Percentiles rank a stretch among this genome's conserved stretches.
Evolutionary conservation across 2,888 invertebrate species (phyloP).

Genomic region (Physocephala rufipes): DNA sequence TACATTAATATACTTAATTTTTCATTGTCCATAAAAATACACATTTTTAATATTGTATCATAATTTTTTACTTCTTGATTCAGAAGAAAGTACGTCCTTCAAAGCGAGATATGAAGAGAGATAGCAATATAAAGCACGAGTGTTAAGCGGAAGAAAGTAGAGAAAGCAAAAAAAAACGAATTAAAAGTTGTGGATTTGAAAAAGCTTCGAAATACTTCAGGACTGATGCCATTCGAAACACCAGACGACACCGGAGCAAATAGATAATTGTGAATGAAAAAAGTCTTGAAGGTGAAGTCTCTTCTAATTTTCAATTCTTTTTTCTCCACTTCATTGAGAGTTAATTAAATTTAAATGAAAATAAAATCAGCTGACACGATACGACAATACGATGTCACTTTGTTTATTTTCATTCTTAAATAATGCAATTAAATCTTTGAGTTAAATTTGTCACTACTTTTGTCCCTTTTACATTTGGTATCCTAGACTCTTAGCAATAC

Average conservation of each 20-base stretch:
- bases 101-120: background rate
- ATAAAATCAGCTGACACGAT: background rate
- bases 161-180: background rate
- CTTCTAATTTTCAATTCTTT: background rate
- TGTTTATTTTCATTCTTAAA: constrained; percentile 28
- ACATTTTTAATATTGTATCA: no score
- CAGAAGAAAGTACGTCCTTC: no score
- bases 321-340: background rate
- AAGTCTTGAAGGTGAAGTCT: background rate
- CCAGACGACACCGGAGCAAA: background rate
- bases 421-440: constrained; percentile 32
- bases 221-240: background rate
- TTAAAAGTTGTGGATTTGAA: background rate
- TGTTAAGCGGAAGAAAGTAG: background rate
- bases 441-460: background rate
- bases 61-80: no score
- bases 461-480: no score
- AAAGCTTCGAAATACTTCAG: background rate
- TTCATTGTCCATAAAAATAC: no score
- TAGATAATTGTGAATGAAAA: no score
- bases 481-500: no score
- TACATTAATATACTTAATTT: no score
- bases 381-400: constrained; percentile 23
- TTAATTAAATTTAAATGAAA: constrained; percentile 27
- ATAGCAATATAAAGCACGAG: background rate